These are phyloP conservation scores for Stictocephala bisonia DNA, from an alignment of 2,888 invertebrate species.

Conservation along the genomic window DNA sequence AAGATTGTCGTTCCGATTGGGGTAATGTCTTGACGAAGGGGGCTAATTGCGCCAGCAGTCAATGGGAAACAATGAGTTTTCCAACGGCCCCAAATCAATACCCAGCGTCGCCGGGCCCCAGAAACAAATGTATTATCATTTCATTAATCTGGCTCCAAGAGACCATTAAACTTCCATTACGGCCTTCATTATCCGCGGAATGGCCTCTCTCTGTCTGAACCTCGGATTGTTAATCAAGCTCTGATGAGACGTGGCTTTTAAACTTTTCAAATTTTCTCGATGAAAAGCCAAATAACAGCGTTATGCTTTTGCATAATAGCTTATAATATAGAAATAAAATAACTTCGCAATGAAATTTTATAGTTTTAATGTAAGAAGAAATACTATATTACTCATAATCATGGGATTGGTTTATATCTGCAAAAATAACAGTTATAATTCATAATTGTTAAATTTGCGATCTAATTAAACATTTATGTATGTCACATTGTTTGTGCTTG, in stretches of 20 bases:
- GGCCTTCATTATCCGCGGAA: slow-evolving; percentile 11
- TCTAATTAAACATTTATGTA: no score
- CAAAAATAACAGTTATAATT: no score
- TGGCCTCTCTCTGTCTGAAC: background rate
- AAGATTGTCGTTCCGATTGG: slow-evolving; percentile 37
- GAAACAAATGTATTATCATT: slow-evolving; percentile 31
- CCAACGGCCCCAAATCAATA: slow-evolving; percentile 21
- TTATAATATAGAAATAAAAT: no score
- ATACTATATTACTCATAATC: no score
- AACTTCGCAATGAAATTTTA: no score
- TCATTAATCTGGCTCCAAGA: slow-evolving; percentile 14
- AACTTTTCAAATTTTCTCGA: background rate
- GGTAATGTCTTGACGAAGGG: slow-evolving; percentile 30
- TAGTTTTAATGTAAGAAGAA: no score
- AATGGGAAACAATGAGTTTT: slow-evolving; percentile 36
- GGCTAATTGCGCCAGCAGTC: slow-evolving; percentile 15
- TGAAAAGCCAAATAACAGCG: no score
- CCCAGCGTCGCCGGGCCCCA: background rate
- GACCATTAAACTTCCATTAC: slow-evolving; percentile 25
- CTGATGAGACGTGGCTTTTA: background rate
- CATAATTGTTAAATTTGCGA: no score
- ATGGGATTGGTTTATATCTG: no score
- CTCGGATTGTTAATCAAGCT: slow-evolving; percentile 24
- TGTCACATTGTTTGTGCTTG: no score
- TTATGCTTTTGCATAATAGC: no score